Percentiles rank a stretch among this genome's conserved stretches.
Conservation (phyloP, 2,888 invertebrate species). For the Thyatira batis region DNA sequence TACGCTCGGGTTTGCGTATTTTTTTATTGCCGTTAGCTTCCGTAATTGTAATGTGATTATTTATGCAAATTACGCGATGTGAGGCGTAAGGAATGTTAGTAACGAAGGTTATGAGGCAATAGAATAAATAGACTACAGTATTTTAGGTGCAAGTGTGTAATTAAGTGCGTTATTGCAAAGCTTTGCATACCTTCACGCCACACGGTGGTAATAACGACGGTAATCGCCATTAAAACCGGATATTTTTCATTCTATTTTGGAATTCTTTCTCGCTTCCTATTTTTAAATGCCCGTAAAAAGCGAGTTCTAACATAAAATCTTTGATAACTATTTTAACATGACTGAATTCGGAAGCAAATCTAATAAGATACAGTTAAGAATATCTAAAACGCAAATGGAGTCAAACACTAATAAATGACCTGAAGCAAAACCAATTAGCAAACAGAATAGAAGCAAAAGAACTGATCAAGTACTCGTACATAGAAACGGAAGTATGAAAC, state of each 20-base stretch:
- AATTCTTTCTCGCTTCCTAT: not conserved
- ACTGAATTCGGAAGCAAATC: not conserved
- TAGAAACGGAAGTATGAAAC: not conserved
- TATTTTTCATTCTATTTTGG: not conserved
- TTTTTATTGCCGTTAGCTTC: conserved; percentile 2
- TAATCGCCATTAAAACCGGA: not conserved
- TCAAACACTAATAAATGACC: not conserved
- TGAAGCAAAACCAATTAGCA: not conserved
- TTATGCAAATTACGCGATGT: not conserved
- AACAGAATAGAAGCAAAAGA: not conserved
- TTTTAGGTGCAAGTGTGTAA: not conserved
- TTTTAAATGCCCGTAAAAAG: not conserved
- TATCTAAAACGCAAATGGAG: too few relatives aligned
- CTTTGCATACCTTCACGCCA: not conserved
- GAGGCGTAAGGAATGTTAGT: not conserved
- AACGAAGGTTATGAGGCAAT: not conserved
- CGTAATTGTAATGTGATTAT: conserved; percentile 3
- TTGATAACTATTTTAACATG: not conserved
- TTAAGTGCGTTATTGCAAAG: not conserved
- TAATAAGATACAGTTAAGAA: too few relatives aligned
- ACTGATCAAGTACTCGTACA: not conserved
- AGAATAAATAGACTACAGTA: not conserved
- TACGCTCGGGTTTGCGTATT: conserved; percentile 6
- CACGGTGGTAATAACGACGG: not conserved
- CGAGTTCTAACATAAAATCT: too few relatives aligned